Percentiles rank a stretch among this genome's conserved stretches.
These are phyloP conservation scores for Solea senegalensis DNA, from an alignment of 2,113 vertebrate species.

Conservation along the genomic window DNA sequence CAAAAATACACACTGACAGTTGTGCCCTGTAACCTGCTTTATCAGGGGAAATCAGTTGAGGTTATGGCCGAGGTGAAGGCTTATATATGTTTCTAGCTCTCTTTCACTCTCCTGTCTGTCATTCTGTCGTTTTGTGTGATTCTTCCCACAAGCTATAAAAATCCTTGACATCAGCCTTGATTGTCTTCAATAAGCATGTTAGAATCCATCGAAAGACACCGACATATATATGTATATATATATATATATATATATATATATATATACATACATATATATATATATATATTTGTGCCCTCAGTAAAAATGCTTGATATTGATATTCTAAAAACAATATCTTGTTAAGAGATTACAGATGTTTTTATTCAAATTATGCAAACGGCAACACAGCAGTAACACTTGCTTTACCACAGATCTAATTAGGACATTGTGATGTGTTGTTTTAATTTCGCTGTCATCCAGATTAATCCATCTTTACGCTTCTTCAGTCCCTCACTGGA, in stretches of 20 bases:
- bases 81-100: conserved; percentile 31
- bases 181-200: conserved; percentile 11
- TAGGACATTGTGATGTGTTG: conserved; percentile 5
- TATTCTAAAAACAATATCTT: too few relatives aligned
- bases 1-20: conserved; percentile 6
- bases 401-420: neutral
- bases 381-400: conserved; percentile 1
- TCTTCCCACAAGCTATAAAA: conserved; percentile 26
- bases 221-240: too few relatives aligned
- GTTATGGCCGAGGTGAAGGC: conserved; percentile 47
- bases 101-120: conserved; percentile 28
- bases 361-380: conserved; percentile 8
- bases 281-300: too few relatives aligned
- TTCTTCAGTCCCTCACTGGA: conserved; percentile 40
- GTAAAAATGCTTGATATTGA: too few relatives aligned
- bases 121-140: conserved; percentile 19
- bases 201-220: conserved; percentile 3
- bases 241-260: too few relatives aligned
- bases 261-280: too few relatives aligned
- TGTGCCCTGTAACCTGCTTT: conserved; percentile 51
- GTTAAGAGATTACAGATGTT: conserved; percentile 21
- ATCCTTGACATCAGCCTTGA: conserved; percentile 46
- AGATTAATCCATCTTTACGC: conserved; percentile 17
- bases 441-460: conserved; percentile 19
- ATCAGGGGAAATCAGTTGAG: conserved; percentile 69